A percentile compares a stretch with the other conserved stretches of the same genome.
phyloP scores from a whole-genome alignment of 2,113 vertebrate species.

The Syngnathus floridae region DNA sequence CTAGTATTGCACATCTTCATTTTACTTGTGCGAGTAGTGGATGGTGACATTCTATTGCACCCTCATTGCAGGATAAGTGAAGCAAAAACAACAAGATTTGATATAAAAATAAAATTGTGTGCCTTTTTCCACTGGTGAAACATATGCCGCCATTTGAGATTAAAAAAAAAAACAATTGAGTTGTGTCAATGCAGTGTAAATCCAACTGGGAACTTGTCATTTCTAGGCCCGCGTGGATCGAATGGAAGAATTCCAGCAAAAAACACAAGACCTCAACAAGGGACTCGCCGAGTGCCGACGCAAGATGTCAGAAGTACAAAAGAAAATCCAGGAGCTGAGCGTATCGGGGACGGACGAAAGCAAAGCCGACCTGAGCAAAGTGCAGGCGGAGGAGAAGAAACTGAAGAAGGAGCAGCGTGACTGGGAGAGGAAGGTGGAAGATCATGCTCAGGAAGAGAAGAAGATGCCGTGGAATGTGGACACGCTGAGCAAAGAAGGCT shows the following conservation, averaged over 20 bases:
- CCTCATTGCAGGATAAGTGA: no score
- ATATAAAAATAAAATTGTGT: no score
- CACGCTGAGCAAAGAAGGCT: slow-evolving; percentile 89
- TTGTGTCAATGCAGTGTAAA: not conserved
- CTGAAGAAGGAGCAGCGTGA: slow-evolving; percentile 79
- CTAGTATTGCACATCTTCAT: no score
- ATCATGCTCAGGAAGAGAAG: slow-evolving; percentile 81
- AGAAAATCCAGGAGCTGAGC: slow-evolving; percentile 72
- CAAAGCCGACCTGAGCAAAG: slow-evolving; percentile 68
- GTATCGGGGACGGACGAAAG: slow-evolving; percentile 21
- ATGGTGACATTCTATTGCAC: no score
- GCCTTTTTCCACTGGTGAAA: no score
- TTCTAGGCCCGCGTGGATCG: slow-evolving; percentile 86
- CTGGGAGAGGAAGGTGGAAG: slow-evolving; percentile 76
- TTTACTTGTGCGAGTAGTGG: no score
- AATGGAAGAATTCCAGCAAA: slow-evolving; percentile 86
- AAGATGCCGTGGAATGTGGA: slow-evolving; percentile 95
- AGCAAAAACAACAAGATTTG: no score
- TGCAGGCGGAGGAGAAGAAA: slow-evolving; percentile 78
- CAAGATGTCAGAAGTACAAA: slow-evolving; percentile 77
- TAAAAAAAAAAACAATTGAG: not conserved
- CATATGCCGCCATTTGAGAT: not conserved
- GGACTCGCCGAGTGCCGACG: slow-evolving; percentile 71
- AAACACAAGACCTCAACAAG: slow-evolving; percentile 79
- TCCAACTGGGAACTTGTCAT: not conserved